Evolutionary conservation across 2,113 vertebrate genomes (phyloP), one percentile per base, ranked within the genome.

Genomic region (Pimephales promelas): DNA sequence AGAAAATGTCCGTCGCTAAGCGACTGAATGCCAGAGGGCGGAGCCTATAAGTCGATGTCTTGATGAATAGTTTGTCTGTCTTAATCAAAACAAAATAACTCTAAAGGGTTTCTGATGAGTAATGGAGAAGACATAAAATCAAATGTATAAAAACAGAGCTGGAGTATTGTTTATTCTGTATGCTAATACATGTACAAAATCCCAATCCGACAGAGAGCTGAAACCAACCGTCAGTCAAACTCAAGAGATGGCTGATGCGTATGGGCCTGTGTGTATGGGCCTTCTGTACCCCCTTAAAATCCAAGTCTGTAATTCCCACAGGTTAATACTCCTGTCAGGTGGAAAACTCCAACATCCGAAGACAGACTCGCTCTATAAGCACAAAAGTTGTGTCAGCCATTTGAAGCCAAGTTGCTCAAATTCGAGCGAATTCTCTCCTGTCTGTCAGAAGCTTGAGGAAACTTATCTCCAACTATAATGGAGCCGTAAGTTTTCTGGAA

Each of bases 331-430:
- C 52, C 80, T 71, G 26, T 79, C 81, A 81, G 64, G 24, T 43
- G 52, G 34, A 84, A 84, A 76, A 79, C 52, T 68, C 52, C 45
- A 64, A 40, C 70, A 59, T 72, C 26, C 54, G 28, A 83, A 77
- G 36, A 64, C 75, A 56, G 54, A 26, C 11, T 78, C n/a, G 56
- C 54, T 79, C 82, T 49, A 74, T 61, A 68, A 66, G 77, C 43
- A 52, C 14, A 54, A 75, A 66, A 56, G 57, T 80, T 71, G 56
- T 75, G 79, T 56, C 70, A 56, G 34, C 36, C 43, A 26, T 66
- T 79, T 59, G 59, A 59, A 61, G 52, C 34, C 52, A 82, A 79
- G 80, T 75, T 83, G n/a, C 59, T 86, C 57, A 73, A 85, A 64
- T 45, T 16, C 22, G 9, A 11, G 14, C 1, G 31, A 74, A 72